Evolutionary conservation across 2,113 vertebrate species (phyloP), one percentile per base, ranked within the genome.

Genomic region (Synchiropus splendidus): DNA sequence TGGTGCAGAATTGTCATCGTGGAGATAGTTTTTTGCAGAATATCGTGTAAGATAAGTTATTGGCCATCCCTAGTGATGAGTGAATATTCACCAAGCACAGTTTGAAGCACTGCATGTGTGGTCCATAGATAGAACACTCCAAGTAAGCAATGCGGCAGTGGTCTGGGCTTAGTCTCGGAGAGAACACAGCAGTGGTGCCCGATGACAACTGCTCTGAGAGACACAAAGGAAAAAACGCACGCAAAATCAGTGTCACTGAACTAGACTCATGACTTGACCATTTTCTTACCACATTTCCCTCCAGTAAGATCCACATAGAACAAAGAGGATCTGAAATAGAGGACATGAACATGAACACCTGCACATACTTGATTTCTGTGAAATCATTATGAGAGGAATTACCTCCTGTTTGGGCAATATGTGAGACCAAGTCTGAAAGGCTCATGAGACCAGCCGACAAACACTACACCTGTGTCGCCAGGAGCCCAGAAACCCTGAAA

Each of bases 401-500:
- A 98, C 94, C 89, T 91, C 54, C 93, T 88, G 73, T 96, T 98
- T 51, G 85, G 79, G 55, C 91, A 96, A 64, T 83, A 77, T 1
- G 63, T 86, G 21, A 97, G 75, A 15, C 94, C 93, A 45, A 97
- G 77, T 70, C 86, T 85, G 74, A 90, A 96, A 5, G 91, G 91
- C 34, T 89, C 85, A 0, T 97, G 90, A 80, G 83, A 88, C 92
- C 92, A 99, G 49, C 94, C 95, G 11, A 90, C 81, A 1, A 99
- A 98, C 48, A 98, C 83, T 62, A 97, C 87, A 0, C 93, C 90
- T 0, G 66, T 76, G 62, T 96, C 94, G 33, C 73, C 83, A 0
- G 88, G 91, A 27, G 91, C 88, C 94, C 94, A 99, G 76, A 99
- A 91, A 15, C 90, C 95, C 95, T 98, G 64, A 2, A 2, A 27